A percentile compares a stretch with the other conserved stretches of the same genome.
Conservation (phyloP, 2,797 vertebrate genomes). For the Hippoglossus hippoglossus region DNA sequence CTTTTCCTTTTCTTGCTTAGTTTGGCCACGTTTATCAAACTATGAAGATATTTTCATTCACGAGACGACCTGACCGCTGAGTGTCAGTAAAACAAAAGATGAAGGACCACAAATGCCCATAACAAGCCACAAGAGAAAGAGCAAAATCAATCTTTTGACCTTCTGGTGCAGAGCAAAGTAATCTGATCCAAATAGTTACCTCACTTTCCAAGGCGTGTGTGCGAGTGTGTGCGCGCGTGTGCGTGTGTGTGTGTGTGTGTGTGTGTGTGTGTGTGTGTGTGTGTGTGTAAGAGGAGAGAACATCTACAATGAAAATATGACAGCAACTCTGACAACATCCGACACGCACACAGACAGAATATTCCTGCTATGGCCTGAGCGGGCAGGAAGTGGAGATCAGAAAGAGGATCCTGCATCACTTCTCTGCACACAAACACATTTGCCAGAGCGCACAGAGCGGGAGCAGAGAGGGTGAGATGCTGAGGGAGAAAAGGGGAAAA, state of each 20-base stretch:
- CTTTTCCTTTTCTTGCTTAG: neutral
- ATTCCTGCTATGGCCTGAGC: slow-evolving; percentile 40
- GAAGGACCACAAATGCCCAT: slow-evolving; percentile 24
- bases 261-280: neutral
- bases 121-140: slow-evolving; percentile 37
- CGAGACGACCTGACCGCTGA: slow-evolving; percentile 10
- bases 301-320: slow-evolving; percentile 50
- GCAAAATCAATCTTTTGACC: slow-evolving; percentile 56
- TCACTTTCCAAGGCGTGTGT: slow-evolving; percentile 8
- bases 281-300: slow-evolving; percentile 22
- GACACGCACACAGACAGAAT: slow-evolving; percentile 41
- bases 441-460: slow-evolving; percentile 1
- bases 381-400: slow-evolving; percentile 45
- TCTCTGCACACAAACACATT: slow-evolving; percentile 27
- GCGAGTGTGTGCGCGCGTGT: neutral
- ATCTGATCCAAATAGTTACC: slow-evolving; percentile 44
- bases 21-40: neutral
- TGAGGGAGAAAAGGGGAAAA: slow-evolving; percentile 32
- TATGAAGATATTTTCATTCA: neutral
- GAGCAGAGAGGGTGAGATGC: slow-evolving; percentile 21
- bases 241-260: neutral
- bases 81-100: slow-evolving; percentile 11
- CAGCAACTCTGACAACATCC: slow-evolving; percentile 52
- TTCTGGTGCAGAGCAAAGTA: slow-evolving; percentile 38
- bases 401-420: slow-evolving; percentile 57